Evolutionary conservation across 2,113 vertebrate genomes (phyloP).

Genomic region (Apistogramma diplotaenia): DNA sequence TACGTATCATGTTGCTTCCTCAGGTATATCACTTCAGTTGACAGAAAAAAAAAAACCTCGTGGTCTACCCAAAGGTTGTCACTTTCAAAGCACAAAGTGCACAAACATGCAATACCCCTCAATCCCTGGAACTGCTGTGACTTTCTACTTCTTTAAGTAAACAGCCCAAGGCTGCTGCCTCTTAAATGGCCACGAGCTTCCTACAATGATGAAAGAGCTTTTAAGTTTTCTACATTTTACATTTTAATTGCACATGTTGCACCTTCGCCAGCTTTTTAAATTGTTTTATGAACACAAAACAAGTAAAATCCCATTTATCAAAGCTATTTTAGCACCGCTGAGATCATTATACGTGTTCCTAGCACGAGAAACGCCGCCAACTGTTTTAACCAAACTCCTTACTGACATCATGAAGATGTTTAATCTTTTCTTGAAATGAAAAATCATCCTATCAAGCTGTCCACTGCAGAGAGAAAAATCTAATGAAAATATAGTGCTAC

Average conservation of each 20-base stretch:
- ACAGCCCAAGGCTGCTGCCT: conserved; percentile 47
- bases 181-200: conserved; percentile 37
- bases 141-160: conserved; percentile 45
- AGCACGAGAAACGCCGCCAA: neutral
- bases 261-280: conserved; percentile 33
- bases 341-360: conserved; percentile 3
- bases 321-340: neutral
- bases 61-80: conserved; percentile 52
- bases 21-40: conserved; percentile 1
- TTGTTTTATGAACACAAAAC: conserved; percentile 17
- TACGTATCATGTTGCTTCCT: conserved; percentile 13
- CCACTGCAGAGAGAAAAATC: conserved; percentile 56
- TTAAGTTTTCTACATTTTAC: conserved; percentile 29
- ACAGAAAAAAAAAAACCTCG: conserved; percentile 16
- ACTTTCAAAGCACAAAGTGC: conserved; percentile 47
- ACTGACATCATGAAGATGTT: conserved; percentile 57
- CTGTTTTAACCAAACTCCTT: conserved; percentile 22
- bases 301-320: neutral
- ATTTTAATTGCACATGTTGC: conserved; percentile 45
- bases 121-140: conserved; percentile 30
- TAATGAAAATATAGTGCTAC: conserved; percentile 76
- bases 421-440: conserved; percentile 68
- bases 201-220: conserved; percentile 56
- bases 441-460: conserved; percentile 69
- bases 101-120: conserved; percentile 42